phyloP scores from a whole-genome alignment of 92 coral and sea anemone species.

The Siderastrea radians region DNA sequence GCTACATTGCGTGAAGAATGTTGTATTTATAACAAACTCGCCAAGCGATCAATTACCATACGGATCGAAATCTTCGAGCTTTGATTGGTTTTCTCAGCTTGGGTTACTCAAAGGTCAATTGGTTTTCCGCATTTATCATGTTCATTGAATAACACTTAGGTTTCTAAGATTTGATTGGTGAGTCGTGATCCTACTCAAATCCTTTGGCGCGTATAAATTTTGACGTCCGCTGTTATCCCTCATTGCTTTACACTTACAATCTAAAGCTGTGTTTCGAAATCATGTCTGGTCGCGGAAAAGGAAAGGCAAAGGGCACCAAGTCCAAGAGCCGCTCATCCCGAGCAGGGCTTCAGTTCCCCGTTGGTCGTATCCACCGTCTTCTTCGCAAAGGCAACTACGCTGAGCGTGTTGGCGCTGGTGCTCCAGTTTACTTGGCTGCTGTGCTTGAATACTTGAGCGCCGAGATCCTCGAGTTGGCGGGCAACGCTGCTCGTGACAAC shows the following conservation, averaged over 20 bases:
- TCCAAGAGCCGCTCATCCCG: slow-evolving; percentile 90
- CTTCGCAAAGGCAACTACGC: slow-evolving; percentile 81
- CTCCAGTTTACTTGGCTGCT: slow-evolving; percentile 85
- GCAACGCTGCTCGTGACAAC: slow-evolving; percentile 94
- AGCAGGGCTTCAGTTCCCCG: slow-evolving; percentile 93
- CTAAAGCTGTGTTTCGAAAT: neutral
- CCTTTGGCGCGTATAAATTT: neutral
- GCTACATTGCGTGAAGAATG: neutral
- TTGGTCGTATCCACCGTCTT: slow-evolving; percentile 78
- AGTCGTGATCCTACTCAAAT: neutral
- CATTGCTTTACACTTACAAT: neutral
- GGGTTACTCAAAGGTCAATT: neutral
- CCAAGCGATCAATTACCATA: slow-evolving; percentile 54
- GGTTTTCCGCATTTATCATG: neutral
- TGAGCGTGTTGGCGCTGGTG: slow-evolving; percentile 85
- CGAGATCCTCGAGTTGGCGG: slow-evolving; percentile 76
- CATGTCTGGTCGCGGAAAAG: slow-evolving; percentile 96
- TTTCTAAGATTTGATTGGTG: neutral
- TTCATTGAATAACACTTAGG: neutral
- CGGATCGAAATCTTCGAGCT: slow-evolving; percentile 61
- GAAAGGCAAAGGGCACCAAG: slow-evolving; percentile 86
- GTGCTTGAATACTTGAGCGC: slow-evolving; percentile 59
- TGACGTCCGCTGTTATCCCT: no score
- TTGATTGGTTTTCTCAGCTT: slow-evolving; percentile 43
- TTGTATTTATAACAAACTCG: slow-evolving; percentile 50